Evolutionary conservation across 2,888 invertebrate genomes (phyloP).

Genomic region (Proisotoma minuta): DNA sequence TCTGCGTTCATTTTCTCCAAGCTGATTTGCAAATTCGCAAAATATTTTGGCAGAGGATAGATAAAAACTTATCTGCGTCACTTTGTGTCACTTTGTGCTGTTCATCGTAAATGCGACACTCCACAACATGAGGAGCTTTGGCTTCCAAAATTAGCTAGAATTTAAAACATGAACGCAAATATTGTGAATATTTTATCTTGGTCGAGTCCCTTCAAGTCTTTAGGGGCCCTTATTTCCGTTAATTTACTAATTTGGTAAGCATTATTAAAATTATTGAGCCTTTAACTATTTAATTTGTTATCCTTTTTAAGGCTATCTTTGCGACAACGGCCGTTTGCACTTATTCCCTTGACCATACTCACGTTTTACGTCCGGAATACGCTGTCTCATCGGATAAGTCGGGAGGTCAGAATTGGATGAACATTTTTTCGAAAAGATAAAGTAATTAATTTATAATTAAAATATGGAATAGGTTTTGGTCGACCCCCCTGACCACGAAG

Average conservation of each 20-base stretch:
- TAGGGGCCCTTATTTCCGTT: conserved; percentile 29
- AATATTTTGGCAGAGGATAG: no score
- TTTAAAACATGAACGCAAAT: conserved; percentile 38
- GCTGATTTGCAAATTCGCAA: no score
- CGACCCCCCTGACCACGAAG: conserved; percentile 44
- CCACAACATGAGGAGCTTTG: no score
- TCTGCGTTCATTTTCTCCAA: no score
- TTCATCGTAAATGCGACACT: no score
- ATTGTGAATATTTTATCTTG: conserved; percentile 43
- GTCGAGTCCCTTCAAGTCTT: conserved; percentile 39
- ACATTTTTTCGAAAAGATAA: background rate
- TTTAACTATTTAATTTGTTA: background rate
- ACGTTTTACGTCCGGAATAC: conserved; percentile 34
- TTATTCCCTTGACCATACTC: conserved; percentile 31
- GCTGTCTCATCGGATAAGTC: conserved; percentile 41
- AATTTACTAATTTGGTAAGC: conserved; percentile 41
- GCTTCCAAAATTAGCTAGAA: no score
- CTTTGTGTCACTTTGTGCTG: no score
- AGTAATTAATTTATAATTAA: background rate
- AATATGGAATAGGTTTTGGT: conserved; percentile 23
- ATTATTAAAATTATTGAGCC: conserved; percentile 2
- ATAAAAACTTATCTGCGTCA: no score
- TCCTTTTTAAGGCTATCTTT: conserved; percentile 33
- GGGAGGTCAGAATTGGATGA: conserved; percentile 11
- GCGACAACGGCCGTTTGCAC: conserved; percentile 39